Evolutionary conservation across 2,888 invertebrate genomes (phyloP), one percentile per base, ranked within the genome.

Genomic region (Melieria crassipennis): DNA sequence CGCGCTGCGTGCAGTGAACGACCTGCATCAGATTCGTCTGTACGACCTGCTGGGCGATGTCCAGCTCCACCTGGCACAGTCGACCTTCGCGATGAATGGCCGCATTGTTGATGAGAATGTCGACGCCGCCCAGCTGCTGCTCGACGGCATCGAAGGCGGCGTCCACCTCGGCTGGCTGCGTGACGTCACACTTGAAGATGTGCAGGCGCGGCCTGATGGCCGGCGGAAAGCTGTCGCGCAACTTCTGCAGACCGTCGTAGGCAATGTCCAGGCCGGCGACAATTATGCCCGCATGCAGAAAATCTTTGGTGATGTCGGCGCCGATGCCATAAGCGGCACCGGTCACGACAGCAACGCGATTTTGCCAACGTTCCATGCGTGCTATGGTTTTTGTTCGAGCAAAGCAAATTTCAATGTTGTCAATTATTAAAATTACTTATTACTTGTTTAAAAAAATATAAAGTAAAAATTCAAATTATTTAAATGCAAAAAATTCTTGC

Each of bases 251-350:
- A 45, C 82, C 84, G 1, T 89, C 87, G 3, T 87, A 79, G 48
- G 89, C 87, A 68, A 89, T 84, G 0, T 89, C 89, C 75, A 90
- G 82, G 0, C 89, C 90, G 1, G 89, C 87, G 0, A 91, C 91
- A 70, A 86, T 86, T 70, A 91, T 76, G 2, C 90, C 91, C 7
- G 86, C 83, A 50, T 85, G 81, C 1, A 88, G 86, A 55, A 90
- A 81, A 67, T 87, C 85, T 71, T 82, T 79, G 5, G 84, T 82
- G 52, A 89, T 86, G 7, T 87, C 88, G 7, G 88, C 88, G 42
- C 90, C 91, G 68, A 91, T 91, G 3, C 91, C 91, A 0, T 88
- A 87, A 81, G 91, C 91, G 10, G 90, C 91, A 1, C 91, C 91
- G 0, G 91, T 91, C 58, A 91, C 90, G 42, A 91, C 87, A 1